These are phyloP conservation scores for Arion vulgaris DNA, from an alignment of 1,140 invertebrate species.

Conservation along the genomic window DNA sequence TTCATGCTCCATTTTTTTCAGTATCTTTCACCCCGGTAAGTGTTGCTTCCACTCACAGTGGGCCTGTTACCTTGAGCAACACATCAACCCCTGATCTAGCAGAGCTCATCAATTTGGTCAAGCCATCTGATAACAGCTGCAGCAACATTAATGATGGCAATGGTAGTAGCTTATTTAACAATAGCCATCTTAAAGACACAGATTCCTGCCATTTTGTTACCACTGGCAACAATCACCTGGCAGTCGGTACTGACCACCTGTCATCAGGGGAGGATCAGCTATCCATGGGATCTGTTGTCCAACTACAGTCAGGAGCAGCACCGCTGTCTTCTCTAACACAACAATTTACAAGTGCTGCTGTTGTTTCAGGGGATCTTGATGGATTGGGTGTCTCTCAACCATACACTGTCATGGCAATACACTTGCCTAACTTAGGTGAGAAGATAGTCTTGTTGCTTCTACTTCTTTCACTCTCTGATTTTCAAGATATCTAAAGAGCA, in stretches of 20 bases:
- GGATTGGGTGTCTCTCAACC: slow-evolving; percentile 27
- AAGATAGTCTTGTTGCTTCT: neutral
- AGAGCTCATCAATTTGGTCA: slow-evolving; percentile 36
- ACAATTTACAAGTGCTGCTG: neutral
- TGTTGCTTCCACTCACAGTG: neutral
- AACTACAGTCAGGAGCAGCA: neutral
- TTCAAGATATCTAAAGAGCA: no score
- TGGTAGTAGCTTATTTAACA: neutral
- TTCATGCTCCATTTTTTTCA: neutral
- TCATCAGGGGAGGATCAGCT: neutral
- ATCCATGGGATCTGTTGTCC: neutral
- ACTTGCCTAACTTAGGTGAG: slow-evolving; percentile 33
- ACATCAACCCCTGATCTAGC: slow-evolving; percentile 34
- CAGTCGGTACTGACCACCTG: slow-evolving; percentile 1
- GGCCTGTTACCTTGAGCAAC: slow-evolving; percentile 21
- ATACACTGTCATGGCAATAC: slow-evolving; percentile 35
- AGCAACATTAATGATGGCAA: neutral
- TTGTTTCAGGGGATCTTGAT: slow-evolving; percentile 13
- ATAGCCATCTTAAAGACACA: neutral
- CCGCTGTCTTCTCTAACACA: slow-evolving; percentile 1
- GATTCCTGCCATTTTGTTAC: slow-evolving; percentile 3
- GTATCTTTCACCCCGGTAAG: slow-evolving; percentile 24
- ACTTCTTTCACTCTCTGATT: no score
- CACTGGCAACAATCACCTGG: neutral
- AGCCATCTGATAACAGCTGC: slow-evolving; percentile 20